Evolutionary conservation across 2,888 invertebrate species (phyloP), one percentile per base, ranked within the genome.

Genomic region (Drosophila pegasa): DNA sequence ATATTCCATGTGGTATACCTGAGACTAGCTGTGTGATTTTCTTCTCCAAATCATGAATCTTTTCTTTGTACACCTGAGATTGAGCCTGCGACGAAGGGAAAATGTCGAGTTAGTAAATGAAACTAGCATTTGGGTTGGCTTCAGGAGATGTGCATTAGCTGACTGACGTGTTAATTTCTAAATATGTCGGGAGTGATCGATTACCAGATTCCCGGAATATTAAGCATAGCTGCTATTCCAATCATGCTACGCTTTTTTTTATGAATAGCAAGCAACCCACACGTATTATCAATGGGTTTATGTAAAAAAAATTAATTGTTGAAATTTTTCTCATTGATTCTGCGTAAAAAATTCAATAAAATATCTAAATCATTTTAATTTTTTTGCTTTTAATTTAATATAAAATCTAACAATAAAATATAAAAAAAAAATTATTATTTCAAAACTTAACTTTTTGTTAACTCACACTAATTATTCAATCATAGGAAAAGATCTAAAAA

Each of bases 51-150:
- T 89, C 90, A 33, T 88, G 76, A 22, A 92, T 92, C 76, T 90
- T 91, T 68, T 92, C 92, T 72, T 89, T 91, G 70, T 91, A 92
- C 9, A 91, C 91, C 74, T 92, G 91, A 3, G 91, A 89, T 74
- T 92, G 92, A 7, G 90, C 91, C 92, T 92, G 73, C 18, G 27
- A 16, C 7, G 63, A 57, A 61, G 75, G 20, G 61, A 50, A 52
- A 18, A 40, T 35, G 2, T 29, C 3, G 3, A 20, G 20, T 60
- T 35, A 31, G 16, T 56, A 3, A 37, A 12, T 8, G 20, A 6
- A 14, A 14, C 9, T 9, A 31, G 20, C 6, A 18, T 20, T 12
- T 20, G 12, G 1, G 10, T 0, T 1, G 3, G 20, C 10, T 22
- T 29, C 9, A 12, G 1, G 18, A 10, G 20, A 48, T 75, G 59